A percentile compares a stretch with the other conserved stretches of the same genome.
phyloP scores from a whole-genome alignment of 2,888 invertebrate genomes.

The Ommatoiulus sabulosus region DNA sequence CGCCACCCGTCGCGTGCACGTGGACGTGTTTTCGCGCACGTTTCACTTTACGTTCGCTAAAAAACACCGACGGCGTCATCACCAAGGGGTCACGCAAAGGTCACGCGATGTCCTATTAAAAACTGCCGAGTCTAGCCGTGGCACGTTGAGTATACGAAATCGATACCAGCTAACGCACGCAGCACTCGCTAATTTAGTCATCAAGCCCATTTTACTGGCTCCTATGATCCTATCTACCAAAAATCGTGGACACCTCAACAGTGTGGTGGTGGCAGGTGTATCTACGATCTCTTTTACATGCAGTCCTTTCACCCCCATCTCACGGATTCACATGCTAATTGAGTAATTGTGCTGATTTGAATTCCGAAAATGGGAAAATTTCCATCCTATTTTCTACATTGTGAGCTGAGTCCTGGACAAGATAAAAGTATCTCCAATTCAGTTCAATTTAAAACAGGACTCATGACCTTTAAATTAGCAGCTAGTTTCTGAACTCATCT shows the following conservation, averaged over 20 bases:
- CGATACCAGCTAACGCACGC: neutral
- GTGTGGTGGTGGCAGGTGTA: neutral
- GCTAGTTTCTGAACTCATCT: no score
- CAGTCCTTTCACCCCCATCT: no score
- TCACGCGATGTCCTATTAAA: neutral
- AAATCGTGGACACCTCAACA: neutral
- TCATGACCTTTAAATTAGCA: no score
- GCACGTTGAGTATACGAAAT: neutral
- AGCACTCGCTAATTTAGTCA: neutral
- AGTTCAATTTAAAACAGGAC: no score
- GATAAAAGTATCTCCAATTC: no score
- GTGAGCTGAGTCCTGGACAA: no score
- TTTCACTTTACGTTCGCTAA: neutral
- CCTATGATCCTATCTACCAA: neutral
- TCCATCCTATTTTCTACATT: no score
- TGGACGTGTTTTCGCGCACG: conserved; percentile 21
- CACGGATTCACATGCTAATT: no score
- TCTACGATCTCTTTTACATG: neutral
- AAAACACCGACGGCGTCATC: neutral
- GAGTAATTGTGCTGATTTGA: no score
- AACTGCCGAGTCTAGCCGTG: neutral
- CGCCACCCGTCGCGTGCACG: conserved; percentile 15
- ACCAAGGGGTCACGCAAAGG: neutral
- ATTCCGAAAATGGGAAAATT: no score
- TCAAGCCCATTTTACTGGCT: neutral